Base-by-base conservation (phyloP, 2,888 invertebrate genomes). In the Heteropelma amictum region DNA sequence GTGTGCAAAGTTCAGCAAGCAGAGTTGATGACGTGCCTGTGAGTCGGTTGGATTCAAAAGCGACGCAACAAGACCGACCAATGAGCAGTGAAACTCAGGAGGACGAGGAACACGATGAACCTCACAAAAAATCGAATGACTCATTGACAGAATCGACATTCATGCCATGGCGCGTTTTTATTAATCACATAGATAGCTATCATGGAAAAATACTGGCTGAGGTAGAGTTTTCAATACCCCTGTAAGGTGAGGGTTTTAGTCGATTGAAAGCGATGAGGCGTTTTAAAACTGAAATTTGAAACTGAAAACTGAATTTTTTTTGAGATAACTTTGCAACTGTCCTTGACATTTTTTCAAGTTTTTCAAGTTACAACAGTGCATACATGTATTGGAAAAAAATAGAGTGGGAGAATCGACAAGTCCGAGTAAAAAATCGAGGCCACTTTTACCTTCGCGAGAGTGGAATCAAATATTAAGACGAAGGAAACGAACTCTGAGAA, bases 171-270 rank as follows among this genome's bases (percentile, higher is more conserved):
- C 90, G 92, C 42, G 90, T 92, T 83, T 93, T 92, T 82, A 87
- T 93, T 47, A 93, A 93, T 85, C 91, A 92, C 76, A 86, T 93
- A 47, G 92, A 93, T 84, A 91, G 91, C n/a, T 93, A 91, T 84
- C 91, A 92, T 78, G 91, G 92, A 7, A 89, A 89, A 80, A 89
- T 89, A 80, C 83, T 92, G 56, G 83, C 91, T 30, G 89, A 90
- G 19, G 90, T 90, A 80, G 80, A 75, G 17, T 12, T n/a, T 47
- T 17, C 14, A 47, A 53, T 8, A 54, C 19, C n/a, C n/a, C n/a
- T n/a, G n/a, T n/a, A n/a, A n/a, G n/a, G n/a, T n/a, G n/a, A n/a
- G n/a, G n/a, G n/a, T n/a, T n/a, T n/a, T n/a, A n/a, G n/a, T n/a
- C n/a, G n/a, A n/a, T n/a, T n/a, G n/a, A n/a, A n/a, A n/a, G n/a